Base-by-base conservation (phyloP, 2,113 vertebrate genomes). In the Rhinogobius similis region DNA sequence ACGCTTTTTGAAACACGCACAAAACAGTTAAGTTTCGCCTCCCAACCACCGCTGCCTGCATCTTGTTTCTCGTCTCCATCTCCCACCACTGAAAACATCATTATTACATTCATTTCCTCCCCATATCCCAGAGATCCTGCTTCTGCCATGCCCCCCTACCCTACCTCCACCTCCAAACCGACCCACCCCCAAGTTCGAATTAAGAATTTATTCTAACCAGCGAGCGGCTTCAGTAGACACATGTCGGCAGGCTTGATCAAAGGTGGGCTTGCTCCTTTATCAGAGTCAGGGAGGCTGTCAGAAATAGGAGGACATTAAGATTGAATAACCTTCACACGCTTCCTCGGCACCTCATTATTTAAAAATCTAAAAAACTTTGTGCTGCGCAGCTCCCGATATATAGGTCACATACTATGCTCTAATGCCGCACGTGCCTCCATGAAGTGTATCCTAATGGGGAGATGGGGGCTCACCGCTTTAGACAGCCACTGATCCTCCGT, bases 141-240 rank as follows among this genome's bases (percentile, higher is more conserved):
- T 88, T 81, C 78, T 87, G 70, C 65, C 85, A 86, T 78, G 79
- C 77, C 72, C 81, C 67, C 79, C 58, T n/a, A 18, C 58, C 16
- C 20, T 32, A 38, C 58, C 8, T 2, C 20, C 55, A 48, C 14
- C 55, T 58, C 26, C 55, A 29, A 79, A 69, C 76, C 73, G 52
- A 38, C 72, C 82, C 26, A 79, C 88, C 82, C 84, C 87, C 86
- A 87, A 90, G 83, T 87, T 91, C 77, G 48, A 92, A 92, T 92
- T 91, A 93, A 93, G 90, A 92, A 93, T 93, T 92, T 91, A 93
- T 93, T 91, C 88, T 88, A 89, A 91, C 87, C 90, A 92, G 90
- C 88, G 71, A 91, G 88, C 83, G 76, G 90, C 92, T 91, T 92
- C 86, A 87, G 88, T 90, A 87, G 90, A 92, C 90, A 93, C 88